phyloP scores from a whole-genome alignment of 2,888 invertebrate species.

The Nomada fabriciana region DNA sequence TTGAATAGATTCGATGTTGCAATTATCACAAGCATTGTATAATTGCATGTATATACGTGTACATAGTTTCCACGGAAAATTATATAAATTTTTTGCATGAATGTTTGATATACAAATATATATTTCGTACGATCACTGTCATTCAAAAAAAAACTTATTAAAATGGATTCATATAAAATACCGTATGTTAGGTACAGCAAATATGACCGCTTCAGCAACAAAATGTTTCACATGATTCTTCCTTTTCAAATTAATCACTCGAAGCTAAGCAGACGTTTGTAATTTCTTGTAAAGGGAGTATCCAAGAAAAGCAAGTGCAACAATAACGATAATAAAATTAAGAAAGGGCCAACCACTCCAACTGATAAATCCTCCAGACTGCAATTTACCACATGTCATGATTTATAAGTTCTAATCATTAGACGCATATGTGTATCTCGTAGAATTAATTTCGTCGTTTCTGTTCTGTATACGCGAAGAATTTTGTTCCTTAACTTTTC shows the following conservation, averaged over 20 bases:
- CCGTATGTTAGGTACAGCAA: neutral
- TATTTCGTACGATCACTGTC: neutral
- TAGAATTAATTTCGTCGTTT: slow-evolving; percentile 5
- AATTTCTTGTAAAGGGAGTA: slow-evolving; percentile 60
- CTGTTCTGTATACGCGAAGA: neutral
- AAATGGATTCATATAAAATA: neutral
- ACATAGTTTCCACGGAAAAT: neutral
- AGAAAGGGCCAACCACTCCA: slow-evolving; percentile 77
- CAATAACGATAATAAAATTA: slow-evolving; percentile 70
- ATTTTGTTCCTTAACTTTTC: slow-evolving; percentile 27
- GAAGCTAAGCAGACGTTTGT: neutral
- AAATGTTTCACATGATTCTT: slow-evolving; percentile 7
- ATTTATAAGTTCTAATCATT: slow-evolving; percentile 48
- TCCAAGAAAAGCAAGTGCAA: slow-evolving; percentile 67
- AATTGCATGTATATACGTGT: neutral
- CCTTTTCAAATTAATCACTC: neutral
- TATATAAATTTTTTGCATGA: neutral
- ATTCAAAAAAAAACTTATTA: neutral
- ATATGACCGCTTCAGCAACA: neutral
- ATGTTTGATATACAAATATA: neutral
- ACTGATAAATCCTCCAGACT: slow-evolving; percentile 41
- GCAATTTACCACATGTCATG: slow-evolving; percentile 65
- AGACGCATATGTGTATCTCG: neutral
- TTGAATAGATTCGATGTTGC: neutral
- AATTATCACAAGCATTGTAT: neutral